phyloP scores from a whole-genome alignment of 2,888 invertebrate genomes.

The Parnassius smintheus region DNA sequence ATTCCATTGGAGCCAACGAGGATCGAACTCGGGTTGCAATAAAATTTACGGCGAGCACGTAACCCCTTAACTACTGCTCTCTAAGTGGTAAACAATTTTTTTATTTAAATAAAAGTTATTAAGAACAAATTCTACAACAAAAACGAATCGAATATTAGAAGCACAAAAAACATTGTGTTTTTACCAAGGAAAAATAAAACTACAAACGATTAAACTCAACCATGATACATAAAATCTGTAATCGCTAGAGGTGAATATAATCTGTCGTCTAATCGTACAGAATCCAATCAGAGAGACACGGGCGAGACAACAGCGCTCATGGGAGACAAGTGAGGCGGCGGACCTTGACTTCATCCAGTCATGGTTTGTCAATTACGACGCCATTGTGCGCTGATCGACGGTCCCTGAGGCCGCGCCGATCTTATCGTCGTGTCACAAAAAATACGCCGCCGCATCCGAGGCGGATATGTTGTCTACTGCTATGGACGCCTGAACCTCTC shows the following conservation, averaged over 20 bases:
- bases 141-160: no score
- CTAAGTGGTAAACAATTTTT: no score
- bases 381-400: slow-evolving; percentile 60
- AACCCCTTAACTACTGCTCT: no score
- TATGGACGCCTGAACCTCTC: not conserved
- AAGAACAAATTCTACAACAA: no score
- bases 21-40: no score
- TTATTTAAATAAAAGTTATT: no score
- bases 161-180: no score
- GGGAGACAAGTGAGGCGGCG: slow-evolving; percentile 48
- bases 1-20: no score
- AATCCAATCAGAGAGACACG: slow-evolving; percentile 28
- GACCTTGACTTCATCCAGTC: slow-evolving; percentile 72
- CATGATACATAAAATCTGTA: not conserved
- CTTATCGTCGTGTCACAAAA: slow-evolving; percentile 65
- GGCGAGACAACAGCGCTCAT: slow-evolving; percentile 35
- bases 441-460: slow-evolving; percentile 33
- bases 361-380: slow-evolving; percentile 74
- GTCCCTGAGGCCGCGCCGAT: slow-evolving; percentile 48
- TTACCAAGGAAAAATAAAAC: not conserved
- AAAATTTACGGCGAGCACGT: no score
- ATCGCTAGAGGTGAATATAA: slow-evolving; percentile 7
- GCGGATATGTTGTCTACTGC: slow-evolving; percentile 3
- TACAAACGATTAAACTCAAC: not conserved
- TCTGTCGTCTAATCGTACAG: slow-evolving; percentile 20